Evolutionary conservation across 1,140 invertebrate genomes (phyloP).

Genomic region (Pantala flavescens): DNA sequence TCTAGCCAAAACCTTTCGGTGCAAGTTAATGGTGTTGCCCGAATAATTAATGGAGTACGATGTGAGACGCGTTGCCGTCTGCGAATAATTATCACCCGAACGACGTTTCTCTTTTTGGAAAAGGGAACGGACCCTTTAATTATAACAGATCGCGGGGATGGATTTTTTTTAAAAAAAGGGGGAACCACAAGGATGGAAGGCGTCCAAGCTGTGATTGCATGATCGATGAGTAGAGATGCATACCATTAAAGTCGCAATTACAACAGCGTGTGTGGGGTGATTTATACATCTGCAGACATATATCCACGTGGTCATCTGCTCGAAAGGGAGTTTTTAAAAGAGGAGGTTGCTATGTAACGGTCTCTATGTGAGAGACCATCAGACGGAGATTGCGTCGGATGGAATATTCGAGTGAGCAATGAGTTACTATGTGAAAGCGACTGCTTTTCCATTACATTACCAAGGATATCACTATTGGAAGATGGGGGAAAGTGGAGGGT

Average conservation of each 20-base stretch:
- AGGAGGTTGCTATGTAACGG: too few relatives aligned
- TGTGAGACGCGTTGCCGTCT: not conserved
- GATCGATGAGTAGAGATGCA: not conserved
- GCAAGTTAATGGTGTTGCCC: too few relatives aligned
- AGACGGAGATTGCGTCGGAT: too few relatives aligned
- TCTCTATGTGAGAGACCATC: too few relatives aligned
- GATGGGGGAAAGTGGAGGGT: too few relatives aligned
- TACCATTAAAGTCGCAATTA: not conserved
- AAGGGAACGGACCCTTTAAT: not conserved
- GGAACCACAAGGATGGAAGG: not conserved
- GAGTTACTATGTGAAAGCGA: too few relatives aligned
- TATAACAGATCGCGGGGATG: not conserved
- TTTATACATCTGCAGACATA: not conserved
- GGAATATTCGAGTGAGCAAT: too few relatives aligned
- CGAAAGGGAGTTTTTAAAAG: too few relatives aligned
- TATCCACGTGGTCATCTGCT: not conserved
- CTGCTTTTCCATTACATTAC: too few relatives aligned
- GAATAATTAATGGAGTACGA: not conserved
- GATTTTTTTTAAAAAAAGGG: not conserved
- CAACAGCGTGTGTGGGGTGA: not conserved
- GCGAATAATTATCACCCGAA: not conserved
- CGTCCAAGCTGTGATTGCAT: not conserved
- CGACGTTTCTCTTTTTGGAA: not conserved
- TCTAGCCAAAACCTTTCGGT: too few relatives aligned
- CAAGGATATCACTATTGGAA: too few relatives aligned